Evolutionary conservation across 2,888 invertebrate genomes (phyloP), one percentile per base, ranked within the genome.

Genomic region (Drosophila lacicola): DNA sequence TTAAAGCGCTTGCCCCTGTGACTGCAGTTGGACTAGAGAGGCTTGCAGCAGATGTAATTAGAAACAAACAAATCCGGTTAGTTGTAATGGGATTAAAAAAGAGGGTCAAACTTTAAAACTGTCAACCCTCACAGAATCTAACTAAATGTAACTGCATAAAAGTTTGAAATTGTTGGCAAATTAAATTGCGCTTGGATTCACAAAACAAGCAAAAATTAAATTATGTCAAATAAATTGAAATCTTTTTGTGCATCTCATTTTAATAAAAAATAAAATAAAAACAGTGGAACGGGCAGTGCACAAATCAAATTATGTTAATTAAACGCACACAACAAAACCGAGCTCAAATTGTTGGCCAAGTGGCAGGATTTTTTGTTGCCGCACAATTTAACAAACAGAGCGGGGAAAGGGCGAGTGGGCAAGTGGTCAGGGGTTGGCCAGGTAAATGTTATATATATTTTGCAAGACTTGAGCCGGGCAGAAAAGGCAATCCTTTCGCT

Each of bases 291-390:
- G 60, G 64, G 57, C 72, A 42, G 51, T 58, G 57, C 55, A 67
- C 58, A 74, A 65, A 78, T 74, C 69, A 78, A 83, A 83, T 89
- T 83, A 87, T 84, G 87, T 65, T 87, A 89, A 83, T 83, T 87
- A 83, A 83, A 80, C 64, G 84, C 51, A 63, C 67, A 74, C 62
- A 65, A 53, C 47, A 69, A 64, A 75, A 62, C 60, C 62, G 60
- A 49, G 64, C 64, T 68, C 33, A 79, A 73, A 68, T 60, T 74
- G 71, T 70, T 71, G 81, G 70, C 73, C 84, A 78, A 84, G 60
- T 72, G 74, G 66, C 70, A 83, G 8, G 81, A 77, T 74, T 74
- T 72, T 84, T 83, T 87, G 72, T 70, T 80, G 82, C 70, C 88
- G 61, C 74, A 55, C 82, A 67, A 89, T 84, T 83, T 70, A 84